Evolutionary conservation across 2,888 invertebrate genomes (phyloP).

Genomic region (Drosophila tanythrix): DNA sequence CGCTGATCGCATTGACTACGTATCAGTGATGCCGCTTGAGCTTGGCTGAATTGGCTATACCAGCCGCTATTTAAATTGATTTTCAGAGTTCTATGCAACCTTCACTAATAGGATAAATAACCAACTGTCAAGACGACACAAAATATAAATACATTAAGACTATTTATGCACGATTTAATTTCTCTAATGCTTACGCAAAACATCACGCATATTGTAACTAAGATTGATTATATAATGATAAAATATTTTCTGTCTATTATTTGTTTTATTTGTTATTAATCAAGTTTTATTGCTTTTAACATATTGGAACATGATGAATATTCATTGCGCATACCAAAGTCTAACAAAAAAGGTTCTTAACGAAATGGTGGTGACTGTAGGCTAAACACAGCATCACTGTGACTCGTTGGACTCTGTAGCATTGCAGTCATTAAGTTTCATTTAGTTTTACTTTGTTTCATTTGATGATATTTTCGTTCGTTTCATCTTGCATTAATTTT

Average conservation of each 20-base stretch:
- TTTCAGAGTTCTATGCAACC: neutral
- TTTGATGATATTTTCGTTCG: neutral
- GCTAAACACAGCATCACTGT: conserved; percentile 18
- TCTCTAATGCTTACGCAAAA: neutral
- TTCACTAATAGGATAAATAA: neutral
- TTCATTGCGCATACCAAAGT: too few species aligned
- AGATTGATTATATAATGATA: neutral
- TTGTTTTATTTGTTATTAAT: neutral
- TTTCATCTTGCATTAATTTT: conserved; percentile 2
- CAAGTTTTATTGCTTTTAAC: neutral
- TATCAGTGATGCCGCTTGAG: conserved; percentile 13
- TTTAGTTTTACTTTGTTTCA: conserved; percentile 23
- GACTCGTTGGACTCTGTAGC: conserved; percentile 4
- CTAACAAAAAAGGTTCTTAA: neutral
- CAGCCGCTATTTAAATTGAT: neutral
- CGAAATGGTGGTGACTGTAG: conserved; percentile 8
- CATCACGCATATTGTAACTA: neutral
- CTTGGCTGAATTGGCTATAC: neutral
- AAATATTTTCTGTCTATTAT: neutral
- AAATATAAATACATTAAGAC: neutral
- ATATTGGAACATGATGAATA: neutral
- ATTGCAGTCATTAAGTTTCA: conserved; percentile 19
- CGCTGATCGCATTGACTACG: conserved; percentile 15
- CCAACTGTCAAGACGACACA: neutral
- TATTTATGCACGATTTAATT: neutral